A percentile compares a stretch with the other conserved stretches of the same genome.
phyloP scores from a whole-genome alignment of 37 sponge, comb jelly and placozoan genomes.

The Aplysina aerophoba region DNA sequence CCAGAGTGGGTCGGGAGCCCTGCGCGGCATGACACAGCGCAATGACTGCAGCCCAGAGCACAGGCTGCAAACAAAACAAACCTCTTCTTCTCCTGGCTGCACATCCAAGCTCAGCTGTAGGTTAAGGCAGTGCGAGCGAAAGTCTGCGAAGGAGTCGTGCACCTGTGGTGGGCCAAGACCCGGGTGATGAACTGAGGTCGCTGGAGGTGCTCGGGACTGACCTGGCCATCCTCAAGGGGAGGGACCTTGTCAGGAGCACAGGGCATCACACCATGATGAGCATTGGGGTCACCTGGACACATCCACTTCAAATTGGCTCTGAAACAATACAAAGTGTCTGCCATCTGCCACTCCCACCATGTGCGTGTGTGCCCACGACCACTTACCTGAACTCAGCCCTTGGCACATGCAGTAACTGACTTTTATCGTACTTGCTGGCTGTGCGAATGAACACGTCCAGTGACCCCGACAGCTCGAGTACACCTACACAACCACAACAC shows the following conservation, averaged over 20 bases:
- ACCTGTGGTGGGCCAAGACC: constrained; percentile 38
- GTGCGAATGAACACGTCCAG: constrained; percentile 75
- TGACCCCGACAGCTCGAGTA: constrained; percentile 64
- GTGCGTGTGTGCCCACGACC: neutral
- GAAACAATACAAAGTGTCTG: neutral
- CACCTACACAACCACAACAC: constrained; percentile 40
- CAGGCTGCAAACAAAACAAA: neutral
- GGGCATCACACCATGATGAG: constrained; percentile 74
- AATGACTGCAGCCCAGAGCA: neutral
- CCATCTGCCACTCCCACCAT: neutral
- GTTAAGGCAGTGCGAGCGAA: constrained; percentile 80
- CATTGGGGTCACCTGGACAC: constrained; percentile 57
- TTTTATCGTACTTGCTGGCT: constrained; percentile 94
- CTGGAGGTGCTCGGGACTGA: neutral
- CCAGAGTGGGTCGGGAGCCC: constrained; percentile 27
- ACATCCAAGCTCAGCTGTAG: constrained; percentile 58
- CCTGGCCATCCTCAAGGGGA: constrained; percentile 44
- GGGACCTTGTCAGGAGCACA: constrained; percentile 85
- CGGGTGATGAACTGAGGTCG: neutral
- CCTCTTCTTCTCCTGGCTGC: neutral
- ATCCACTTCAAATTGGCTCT: constrained; percentile 52
- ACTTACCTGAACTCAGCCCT: constrained; percentile 28
- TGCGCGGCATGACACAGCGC: neutral
- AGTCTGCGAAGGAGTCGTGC: constrained; percentile 79
- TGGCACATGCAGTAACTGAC: constrained; percentile 74